Base-by-base conservation (phyloP, 2,888 invertebrate species). In the Dichetophora obliterata region DNA sequence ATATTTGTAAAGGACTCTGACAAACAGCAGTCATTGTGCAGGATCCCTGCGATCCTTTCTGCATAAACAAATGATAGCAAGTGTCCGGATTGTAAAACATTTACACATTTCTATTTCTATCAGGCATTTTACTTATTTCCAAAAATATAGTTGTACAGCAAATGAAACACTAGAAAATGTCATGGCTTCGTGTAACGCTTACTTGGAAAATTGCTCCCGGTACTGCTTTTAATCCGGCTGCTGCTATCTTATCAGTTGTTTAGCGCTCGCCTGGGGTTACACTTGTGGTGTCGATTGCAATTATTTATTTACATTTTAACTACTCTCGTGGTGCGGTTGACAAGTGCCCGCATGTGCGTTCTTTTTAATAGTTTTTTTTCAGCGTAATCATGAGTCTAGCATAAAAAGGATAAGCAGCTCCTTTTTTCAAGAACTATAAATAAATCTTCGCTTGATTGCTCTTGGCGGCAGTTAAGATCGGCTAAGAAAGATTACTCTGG, bases 271-370 rank as follows among this genome's bases (percentile, higher is more conserved):
- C 68, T 50, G 48, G 34, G 54, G 66, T 24, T 19, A 54, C 66
- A 66, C 74, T 74, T 65, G 66, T 37, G 27, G 74, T 31, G 74
- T 54, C 31, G 34, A 34, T 22, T 34, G 52, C 57, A 66, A 74
- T 74, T 74, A 74, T 52, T 50, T 34, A 31, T 22, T 72, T 65
- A 22, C 22, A 52, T 71, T 37, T 66, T 11, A 34, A 66, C 78
- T 79, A 79, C 79, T 75, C 78, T 65, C 63, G 52, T 52, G 66
- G 79, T 77, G 75, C 24, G 75, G 77, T 77, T 79, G 79, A 77
- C 74, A 79, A 73, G 54, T 71, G 50, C 77, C 77, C 75, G 72
- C 79, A 78, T 76, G 57, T 54, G 31, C 31, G 34, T 63, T n/a
- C 31, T 31, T 59, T 19, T 22, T 24, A 19, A 11, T 9, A 27